Evolutionary conservation across 2,888 invertebrate genomes (phyloP), one percentile per base, ranked within the genome.

Genomic region (Trichogramma dendrolimi): DNA sequence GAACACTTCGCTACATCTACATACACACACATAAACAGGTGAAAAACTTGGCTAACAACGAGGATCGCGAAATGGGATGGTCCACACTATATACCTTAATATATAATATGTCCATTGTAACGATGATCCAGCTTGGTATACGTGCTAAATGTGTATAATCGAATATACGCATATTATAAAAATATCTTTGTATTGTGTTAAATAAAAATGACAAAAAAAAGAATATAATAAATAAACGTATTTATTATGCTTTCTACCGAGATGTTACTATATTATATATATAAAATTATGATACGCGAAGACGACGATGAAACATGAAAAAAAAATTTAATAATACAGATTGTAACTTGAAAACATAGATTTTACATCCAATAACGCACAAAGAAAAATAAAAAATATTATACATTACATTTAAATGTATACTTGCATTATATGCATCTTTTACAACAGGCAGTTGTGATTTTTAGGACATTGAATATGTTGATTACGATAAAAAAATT

Each of bases 361-460:
- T 68, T 69, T 69, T 69, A 68, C 70, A 72, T 74, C 73, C 72
- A 74, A 77, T 69, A 73, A 78, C 78, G 78, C 76, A 78, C 78
- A 78, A 75, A 27, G 27, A 27, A 27, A 27, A 27, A 27, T 27
- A 27, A 27, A 27, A 27, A 27, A 27, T 27, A 27, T 27, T 27
- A 27, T 27, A 27, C 27, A 27, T 14, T 27, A 27, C 27, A 27
- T 27, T 27, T 27, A 27, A 27, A 27, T 27, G 27, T 75, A 69
- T 75, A 75, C 72, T 78, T 75, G 74, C 76, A 74, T 27, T 27
- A 27, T 70, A 71, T 69, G 76, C 77, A 78, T 75, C 72, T 73
- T 69, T 71, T 76, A 75, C 76, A 27, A 27, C 27, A 76, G 70
- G 72, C 74, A 75, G 71, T 72, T 75, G 75, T 75, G 75, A 75